Evolutionary conservation across 2,888 invertebrate species (phyloP), one percentile per base, ranked within the genome.

Genomic region (Bembecia ichneumoniformis): DNA sequence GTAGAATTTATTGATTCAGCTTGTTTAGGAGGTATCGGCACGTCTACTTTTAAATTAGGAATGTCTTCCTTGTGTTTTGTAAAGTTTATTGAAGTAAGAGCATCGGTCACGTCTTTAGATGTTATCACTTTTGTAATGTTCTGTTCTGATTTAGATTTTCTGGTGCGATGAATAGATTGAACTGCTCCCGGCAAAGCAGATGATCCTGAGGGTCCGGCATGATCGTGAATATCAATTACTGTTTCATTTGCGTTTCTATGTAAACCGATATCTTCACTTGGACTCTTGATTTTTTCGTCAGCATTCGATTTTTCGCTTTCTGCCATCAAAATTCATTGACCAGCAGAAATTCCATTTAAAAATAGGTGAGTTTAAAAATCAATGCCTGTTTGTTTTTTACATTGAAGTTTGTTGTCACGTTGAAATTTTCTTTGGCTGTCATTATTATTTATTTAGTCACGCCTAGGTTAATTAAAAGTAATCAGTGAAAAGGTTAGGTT

Each of bases 81-180:
- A 35, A 77, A 77, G 50, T 73, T 84, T 5, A 82, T 47, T 1
- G 83, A 82, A 46, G 70, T 66, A 1, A 86, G 52, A 1, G 83
- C 82, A 20, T 80, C 74, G 1, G 77, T 71, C 14, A 82, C 74
- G 55, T 87, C 82, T 64, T 77, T 73, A 10, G 60, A 62, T 46
- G 83, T 83, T 34, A 82, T 75, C 4, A 78, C 71, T 52, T 80
- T 74, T 52, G 79, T 64, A 40, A 87, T 67, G 50, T 67, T 82
- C 51, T 86, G 84, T 57, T 87, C 86, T 1, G 86, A 87, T 68
- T 83, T 87, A 0, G 86, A 87, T 44, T 55, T 55, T 48, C 11
- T 14, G 64, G 52, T 57, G 0, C 59, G 55, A 2, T 16, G 44
- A 44, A 44, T 17, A 9, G 52, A 62, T 15, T 16, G 15, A 44